Evolutionary conservation across 2,113 vertebrate species (phyloP).

Genomic region (Dryoscopus gambensis): DNA sequence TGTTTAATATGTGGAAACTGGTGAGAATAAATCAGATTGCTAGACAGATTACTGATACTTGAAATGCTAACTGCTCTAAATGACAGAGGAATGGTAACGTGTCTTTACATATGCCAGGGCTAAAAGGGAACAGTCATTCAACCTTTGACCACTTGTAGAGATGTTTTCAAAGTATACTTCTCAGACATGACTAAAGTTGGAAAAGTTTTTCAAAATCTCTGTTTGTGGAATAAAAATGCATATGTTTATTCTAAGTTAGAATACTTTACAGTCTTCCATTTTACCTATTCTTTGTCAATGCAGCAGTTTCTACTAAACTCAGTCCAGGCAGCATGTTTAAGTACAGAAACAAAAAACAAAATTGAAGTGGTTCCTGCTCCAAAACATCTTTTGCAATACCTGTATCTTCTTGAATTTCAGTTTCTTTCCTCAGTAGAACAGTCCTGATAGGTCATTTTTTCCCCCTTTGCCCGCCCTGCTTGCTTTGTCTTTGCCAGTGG

Average conservation of each 20-base stretch:
- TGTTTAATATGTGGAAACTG: not conserved
- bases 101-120: not conserved
- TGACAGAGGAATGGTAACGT: not conserved
- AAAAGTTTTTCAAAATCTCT: not conserved
- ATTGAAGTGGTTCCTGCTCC: not conserved
- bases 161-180: not conserved
- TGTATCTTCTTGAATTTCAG: not conserved
- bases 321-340: not conserved
- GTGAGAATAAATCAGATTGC: not conserved
- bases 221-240: not conserved
- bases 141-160: not conserved
- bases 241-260: not conserved
- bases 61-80: not conserved
- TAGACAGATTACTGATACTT: not conserved
- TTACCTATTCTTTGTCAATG: not conserved
- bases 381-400: not conserved
- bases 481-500: not conserved
- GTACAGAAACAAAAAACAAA: not conserved
- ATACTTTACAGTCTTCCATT: not conserved
- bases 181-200: not conserved
- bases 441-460: not conserved
- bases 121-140: not conserved
- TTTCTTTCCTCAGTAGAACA: not conserved
- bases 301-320: not conserved
- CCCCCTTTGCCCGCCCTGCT: rapidly evolving